Evolutionary conservation across 1,140 invertebrate genomes (phyloP).

Genomic region (Luehdorfia chinensis): DNA sequence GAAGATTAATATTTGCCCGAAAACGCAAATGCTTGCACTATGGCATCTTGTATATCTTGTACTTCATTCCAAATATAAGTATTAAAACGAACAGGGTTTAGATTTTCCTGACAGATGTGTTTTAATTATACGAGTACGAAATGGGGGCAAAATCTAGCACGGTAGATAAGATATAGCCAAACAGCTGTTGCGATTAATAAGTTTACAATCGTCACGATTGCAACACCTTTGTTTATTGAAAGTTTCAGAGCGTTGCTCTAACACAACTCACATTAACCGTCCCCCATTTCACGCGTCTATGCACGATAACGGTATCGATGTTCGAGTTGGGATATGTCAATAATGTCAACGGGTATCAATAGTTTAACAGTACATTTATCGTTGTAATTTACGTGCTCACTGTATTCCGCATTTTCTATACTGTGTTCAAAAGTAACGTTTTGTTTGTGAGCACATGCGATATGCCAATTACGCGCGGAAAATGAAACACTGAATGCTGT

Average conservation of each 20-base stretch:
- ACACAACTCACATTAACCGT: constrained; percentile 2
- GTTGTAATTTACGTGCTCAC: constrained; percentile 22
- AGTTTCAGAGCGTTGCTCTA: neutral
- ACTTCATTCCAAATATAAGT: too few species aligned
- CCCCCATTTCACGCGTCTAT: constrained; percentile 28
- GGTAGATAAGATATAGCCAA: too few species aligned
- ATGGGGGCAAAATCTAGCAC: too few species aligned
- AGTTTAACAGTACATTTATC: constrained; percentile 40
- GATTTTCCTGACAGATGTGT: too few species aligned
- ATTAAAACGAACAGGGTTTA: too few species aligned
- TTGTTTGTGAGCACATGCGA: constrained; percentile 13
- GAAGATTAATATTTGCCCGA: too few species aligned
- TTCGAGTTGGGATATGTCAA: constrained; percentile 43
- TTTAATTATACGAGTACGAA: too few species aligned
- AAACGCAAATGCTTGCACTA: too few species aligned
- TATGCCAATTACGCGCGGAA: constrained; percentile 12
- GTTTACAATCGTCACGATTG: too few species aligned
- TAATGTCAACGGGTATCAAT: constrained; percentile 44
- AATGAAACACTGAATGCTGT: constrained; percentile 1
- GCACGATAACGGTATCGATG: constrained; percentile 43
- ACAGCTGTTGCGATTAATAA: too few species aligned
- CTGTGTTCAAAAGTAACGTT: constrained; percentile 10
- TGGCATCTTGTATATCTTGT: too few species aligned
- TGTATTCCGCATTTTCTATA: constrained; percentile 15
- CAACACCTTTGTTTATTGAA: too few species aligned